Conservation (phyloP, 2,888 invertebrate genomes). For the Diarsia mendica region DNA sequence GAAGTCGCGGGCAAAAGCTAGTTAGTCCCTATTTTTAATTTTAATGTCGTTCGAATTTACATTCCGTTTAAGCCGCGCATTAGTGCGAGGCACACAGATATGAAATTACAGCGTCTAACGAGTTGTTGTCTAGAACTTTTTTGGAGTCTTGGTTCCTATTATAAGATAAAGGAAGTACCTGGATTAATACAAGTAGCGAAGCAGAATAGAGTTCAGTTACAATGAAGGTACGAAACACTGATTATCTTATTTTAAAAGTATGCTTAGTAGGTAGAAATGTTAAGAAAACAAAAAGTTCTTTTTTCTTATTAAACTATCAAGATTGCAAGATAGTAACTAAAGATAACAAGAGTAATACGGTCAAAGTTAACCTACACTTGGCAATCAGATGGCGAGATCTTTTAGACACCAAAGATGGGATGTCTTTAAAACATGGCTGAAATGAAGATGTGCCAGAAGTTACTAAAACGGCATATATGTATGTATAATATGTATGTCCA, state of each 20-base stretch:
- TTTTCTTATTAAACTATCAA: neutral
- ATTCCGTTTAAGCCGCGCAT: neutral
- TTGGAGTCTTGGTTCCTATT: conserved; percentile 15
- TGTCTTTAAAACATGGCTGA: too few species aligned
- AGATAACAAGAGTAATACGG: neutral
- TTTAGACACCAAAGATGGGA: neutral
- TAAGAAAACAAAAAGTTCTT: neutral
- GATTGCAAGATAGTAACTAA: neutral
- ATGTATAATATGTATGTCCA: too few species aligned
- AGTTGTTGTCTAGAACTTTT: neutral
- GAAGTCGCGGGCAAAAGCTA: too few species aligned
- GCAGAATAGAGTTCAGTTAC: conserved; percentile 1
- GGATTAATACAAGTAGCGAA: neutral
- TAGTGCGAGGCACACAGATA: neutral
- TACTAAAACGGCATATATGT: too few species aligned
- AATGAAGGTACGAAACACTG: neutral
- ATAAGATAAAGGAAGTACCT: conserved; percentile 6
- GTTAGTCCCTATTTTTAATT: too few species aligned
- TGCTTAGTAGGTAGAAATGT: neutral
- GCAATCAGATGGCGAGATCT: neutral
- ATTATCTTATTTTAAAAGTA: neutral
- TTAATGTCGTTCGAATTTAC: neutral
- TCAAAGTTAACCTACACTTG: neutral
- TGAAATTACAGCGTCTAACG: conserved; percentile 32
- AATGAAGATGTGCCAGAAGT: neutral